Base-by-base conservation (phyloP, 2,113 vertebrate species). In the Lamprotornis superbus region DNA sequence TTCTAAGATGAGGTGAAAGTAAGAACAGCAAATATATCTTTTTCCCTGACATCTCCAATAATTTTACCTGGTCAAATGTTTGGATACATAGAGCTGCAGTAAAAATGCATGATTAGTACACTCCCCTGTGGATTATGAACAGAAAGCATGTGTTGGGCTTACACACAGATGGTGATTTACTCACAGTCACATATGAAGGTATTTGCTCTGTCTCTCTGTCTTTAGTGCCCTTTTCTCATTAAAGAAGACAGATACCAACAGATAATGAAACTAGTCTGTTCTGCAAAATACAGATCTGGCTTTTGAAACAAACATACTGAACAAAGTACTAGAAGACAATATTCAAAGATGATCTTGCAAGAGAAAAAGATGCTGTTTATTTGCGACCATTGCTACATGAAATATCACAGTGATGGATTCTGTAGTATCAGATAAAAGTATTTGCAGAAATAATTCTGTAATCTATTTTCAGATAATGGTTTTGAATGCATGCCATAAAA, bases 1-100 rank as follows among this genome's bases (percentile, higher is more conserved):
- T 76, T 94, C 83, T 96, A 82, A 95, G 80, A 94, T 95, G 90
- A 97, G 95, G 79, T 96, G 93, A 96, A 96, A 95, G 65, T 33
- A 91, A 89, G 60, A 94, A 84, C 96, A 97, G 91, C 76, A 93
- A 95, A 97, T 96, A 84, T 24, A 96, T 97, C 93, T 96, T 95
- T 96, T 92, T 57, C 44, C 70, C 57, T 94, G 79, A 83, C 94
- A 80, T 92, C 78, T 94, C 74, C 65, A 83, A 88, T 93, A 90
- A 92, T 89, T 96, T 95, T 91, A 94, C 81, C 83, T 94, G 84
- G 87, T 89, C 28, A 83, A 90, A 86, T 83, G 92, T 95, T 95
- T 90, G 93, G 75, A 93, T 94, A 96, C 75, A 75, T 59, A 52
- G 73, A 94, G 15, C 73, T 84, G 65, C 85, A 91, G 84, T 61